These are phyloP conservation scores for Coranthus polyacanthus DNA, from an alignment of 2,797 vertebrate species.

Conservation along the genomic window DNA sequence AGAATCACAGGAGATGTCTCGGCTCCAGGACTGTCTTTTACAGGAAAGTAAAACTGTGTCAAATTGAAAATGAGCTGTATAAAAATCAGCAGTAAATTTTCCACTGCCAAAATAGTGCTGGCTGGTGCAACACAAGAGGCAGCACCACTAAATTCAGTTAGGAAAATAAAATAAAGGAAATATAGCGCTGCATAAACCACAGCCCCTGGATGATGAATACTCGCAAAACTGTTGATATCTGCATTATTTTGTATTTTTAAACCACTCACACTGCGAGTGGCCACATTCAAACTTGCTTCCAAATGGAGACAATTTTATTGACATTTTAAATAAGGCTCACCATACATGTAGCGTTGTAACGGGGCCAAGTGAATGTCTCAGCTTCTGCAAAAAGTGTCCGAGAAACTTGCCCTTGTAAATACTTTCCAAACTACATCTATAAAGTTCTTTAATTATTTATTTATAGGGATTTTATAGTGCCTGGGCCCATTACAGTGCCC, in stretches of 20 bases:
- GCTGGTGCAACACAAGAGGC: constrained; percentile 46
- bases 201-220: constrained; percentile 53
- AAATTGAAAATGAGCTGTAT: constrained; percentile 73
- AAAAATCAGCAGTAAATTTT: constrained; percentile 68
- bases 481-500: constrained; percentile 74
- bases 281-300: constrained; percentile 47
- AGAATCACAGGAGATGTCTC: constrained; percentile 50
- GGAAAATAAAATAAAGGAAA: constrained; percentile 80
- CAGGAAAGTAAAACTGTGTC: constrained; percentile 69
- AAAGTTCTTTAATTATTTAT: constrained; percentile 77
- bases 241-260: constrained; percentile 72
- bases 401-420: constrained; percentile 71
- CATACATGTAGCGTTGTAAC: constrained; percentile 34
- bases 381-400: constrained; percentile 37
- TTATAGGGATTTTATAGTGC: constrained; percentile 75
- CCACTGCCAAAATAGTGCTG: constrained; percentile 58
- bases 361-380: constrained; percentile 36
- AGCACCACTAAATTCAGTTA: constrained; percentile 57
- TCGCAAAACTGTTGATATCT: constrained; percentile 72
- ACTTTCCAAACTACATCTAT: constrained; percentile 79
- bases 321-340: constrained; percentile 64
- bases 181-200: constrained; percentile 69
- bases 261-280: constrained; percentile 49
- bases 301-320: constrained; percentile 69
- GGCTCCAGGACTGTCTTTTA: constrained; percentile 45